Evolutionary conservation across 1,140 invertebrate genomes (phyloP).

Genomic region (Heliothis virescens): DNA sequence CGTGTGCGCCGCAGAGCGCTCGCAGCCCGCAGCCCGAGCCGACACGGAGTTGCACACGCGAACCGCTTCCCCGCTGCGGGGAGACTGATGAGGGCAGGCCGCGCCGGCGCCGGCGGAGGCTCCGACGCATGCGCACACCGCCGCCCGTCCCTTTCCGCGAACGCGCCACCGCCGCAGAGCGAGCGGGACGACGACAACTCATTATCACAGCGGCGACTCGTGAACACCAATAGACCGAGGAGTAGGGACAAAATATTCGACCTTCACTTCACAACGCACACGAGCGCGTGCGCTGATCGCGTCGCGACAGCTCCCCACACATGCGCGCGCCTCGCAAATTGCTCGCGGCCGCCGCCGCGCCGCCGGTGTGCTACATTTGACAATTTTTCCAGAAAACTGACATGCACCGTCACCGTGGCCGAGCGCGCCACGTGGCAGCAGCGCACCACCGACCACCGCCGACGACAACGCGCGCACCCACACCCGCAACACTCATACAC

Average conservation of each 20-base stretch:
- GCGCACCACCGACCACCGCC: constrained; percentile 2
- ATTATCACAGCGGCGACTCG: constrained; percentile 82
- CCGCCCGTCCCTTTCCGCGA: constrained; percentile 70
- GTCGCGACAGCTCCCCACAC: constrained; percentile 71
- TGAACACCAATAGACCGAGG: constrained; percentile 85
- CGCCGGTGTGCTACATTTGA: constrained; percentile 82
- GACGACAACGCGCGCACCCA: constrained; percentile 30
- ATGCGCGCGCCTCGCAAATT: constrained; percentile 76
- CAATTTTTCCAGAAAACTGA: constrained; percentile 85
- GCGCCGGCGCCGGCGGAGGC: constrained; percentile 80
- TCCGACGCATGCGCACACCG: constrained; percentile 77
- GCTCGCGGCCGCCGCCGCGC: constrained; percentile 68
- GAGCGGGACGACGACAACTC: constrained; percentile 76
- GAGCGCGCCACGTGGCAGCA: constrained; percentile 73
- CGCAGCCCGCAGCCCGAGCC: constrained; percentile 67
- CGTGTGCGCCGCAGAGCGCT: constrained; percentile 75
- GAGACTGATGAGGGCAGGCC: constrained; percentile 84
- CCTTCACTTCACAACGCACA: constrained; percentile 85
- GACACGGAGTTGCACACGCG: constrained; percentile 78
- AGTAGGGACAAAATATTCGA: constrained; percentile 86
- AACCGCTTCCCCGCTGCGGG: constrained; percentile 82
- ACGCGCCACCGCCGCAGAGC: constrained; percentile 54
- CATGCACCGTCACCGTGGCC: constrained; percentile 79
- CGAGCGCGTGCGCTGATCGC: constrained; percentile 59
- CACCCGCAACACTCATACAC: neutral